Evolutionary conservation across 2,113 vertebrate species (phyloP), one percentile per base, ranked within the genome.

Genomic region (Amazona vittata): DNA sequence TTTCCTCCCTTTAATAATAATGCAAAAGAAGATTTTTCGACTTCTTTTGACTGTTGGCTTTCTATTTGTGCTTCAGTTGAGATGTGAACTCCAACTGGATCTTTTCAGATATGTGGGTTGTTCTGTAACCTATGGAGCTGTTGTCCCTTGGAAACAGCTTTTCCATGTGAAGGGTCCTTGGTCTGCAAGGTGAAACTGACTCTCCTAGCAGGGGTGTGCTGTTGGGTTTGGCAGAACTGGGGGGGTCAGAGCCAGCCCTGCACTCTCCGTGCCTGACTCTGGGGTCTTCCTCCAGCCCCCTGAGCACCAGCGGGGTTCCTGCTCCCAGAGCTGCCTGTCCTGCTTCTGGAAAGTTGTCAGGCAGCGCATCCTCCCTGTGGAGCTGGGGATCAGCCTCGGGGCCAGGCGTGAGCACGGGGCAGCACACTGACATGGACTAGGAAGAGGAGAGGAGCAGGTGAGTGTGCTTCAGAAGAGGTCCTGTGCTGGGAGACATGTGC

Each of bases 371-470:
- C 49, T 55, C 31, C 37, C 41, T 39, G 25, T 28, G 12, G 62
- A 44, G 67, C 73, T 73, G 52, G 39, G 55, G 19, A 12, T 37
- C 37, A 26, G 62, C 62, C 78, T 15, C 0, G 0, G 44, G n/a
- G 55, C 60, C 53, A 24, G 4, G n/a, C 26, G 13, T 0, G 0
- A 50, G 77, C 31, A 1, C 15, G 63, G 18, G 17, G 65, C 33
- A 37, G 14, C 31, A 11, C 6, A 1, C 3, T 17, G 28, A 35
- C 14, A 8, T 26, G 75, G 26, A 8, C 57, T 35, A 20, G 28
- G 9, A 52, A 53, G 52, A 67, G 50, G 37, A 37, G 68, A 50
- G 44, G 35, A 86, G 24, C 26, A 31, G 49, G 33, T 31, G 43
- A 46, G 35, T 0, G 14, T 21, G 44, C 52, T 60, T 73, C 39